phyloP scores from a whole-genome alignment of 2,888 invertebrate genomes.

The Pseudeuparius sepicola region DNA sequence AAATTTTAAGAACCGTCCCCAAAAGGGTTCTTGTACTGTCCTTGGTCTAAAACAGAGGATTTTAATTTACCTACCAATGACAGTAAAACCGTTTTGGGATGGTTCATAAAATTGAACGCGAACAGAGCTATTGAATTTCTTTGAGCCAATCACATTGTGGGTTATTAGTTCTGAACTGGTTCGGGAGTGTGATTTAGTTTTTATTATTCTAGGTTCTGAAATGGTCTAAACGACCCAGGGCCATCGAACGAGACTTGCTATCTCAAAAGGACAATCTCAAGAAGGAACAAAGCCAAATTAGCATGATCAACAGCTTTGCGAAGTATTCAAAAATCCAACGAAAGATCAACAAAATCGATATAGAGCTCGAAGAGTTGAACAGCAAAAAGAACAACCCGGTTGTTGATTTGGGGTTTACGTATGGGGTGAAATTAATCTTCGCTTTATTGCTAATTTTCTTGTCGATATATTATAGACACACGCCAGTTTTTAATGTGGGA shows the following conservation, averaged over 20 bases:
- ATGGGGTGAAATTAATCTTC: constrained; percentile 36
- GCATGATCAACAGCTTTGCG: constrained; percentile 51
- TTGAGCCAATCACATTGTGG: too few species aligned
- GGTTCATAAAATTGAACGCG: too few species aligned
- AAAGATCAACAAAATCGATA: constrained; percentile 46
- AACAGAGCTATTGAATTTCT: too few species aligned
- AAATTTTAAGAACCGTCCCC: too few species aligned
- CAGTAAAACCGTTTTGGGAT: too few species aligned
- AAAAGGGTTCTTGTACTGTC: too few species aligned
- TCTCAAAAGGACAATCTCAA: constrained; percentile 40
- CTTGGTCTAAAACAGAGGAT: too few species aligned
- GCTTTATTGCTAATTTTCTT: constrained; percentile 35
- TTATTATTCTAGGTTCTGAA: constrained; percentile 40
- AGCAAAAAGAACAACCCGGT: constrained; percentile 24
- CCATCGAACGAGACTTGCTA: constrained; percentile 39
- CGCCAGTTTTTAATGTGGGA: constrained; percentile 40
- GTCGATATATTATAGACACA: constrained; percentile 38
- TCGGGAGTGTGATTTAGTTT: too few species aligned
- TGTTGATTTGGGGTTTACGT: constrained; percentile 31
- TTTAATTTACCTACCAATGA: too few species aligned
- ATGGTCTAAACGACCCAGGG: constrained; percentile 41
- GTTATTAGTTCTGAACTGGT: too few species aligned
- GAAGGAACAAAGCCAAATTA: constrained; percentile 41
- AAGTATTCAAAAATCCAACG: constrained; percentile 49
- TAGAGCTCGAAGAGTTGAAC: constrained; percentile 37